Percentiles rank a stretch among this genome's conserved stretches.
Evolutionary conservation across 64 coral and sea anemone species (phyloP).

Genomic region (Catalaphyllia jardinei): DNA sequence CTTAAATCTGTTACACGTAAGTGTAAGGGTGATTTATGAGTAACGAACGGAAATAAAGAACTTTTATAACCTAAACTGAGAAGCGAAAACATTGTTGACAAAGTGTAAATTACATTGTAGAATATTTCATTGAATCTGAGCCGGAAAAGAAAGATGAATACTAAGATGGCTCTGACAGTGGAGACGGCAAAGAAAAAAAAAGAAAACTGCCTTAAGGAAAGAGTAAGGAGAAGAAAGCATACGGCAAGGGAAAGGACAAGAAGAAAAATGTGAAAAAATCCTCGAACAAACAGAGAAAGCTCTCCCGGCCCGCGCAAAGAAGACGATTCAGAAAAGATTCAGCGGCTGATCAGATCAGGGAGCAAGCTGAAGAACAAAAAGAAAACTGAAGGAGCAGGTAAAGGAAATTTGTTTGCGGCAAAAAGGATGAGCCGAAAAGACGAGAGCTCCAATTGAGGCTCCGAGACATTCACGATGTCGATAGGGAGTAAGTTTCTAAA

Average conservation of each 20-base stretch:
- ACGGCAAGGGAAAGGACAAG: conserved; percentile 26
- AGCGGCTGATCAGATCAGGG: conserved; percentile 66
- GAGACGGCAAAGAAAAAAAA: conserved; percentile 21
- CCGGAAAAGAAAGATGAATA: background rate
- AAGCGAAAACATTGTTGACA: too few relatives aligned
- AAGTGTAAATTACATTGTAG: conserved; percentile 1
- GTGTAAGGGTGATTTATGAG: too few relatives aligned
- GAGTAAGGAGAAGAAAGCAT: background rate
- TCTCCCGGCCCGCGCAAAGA: conserved; percentile 1
- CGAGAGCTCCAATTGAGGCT: conserved; percentile 63
- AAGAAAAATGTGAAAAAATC: conserved; percentile 3
- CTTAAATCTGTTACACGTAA: too few relatives aligned
- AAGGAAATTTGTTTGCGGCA: background rate
- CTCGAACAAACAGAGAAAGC: background rate
- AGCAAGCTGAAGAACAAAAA: conserved; percentile 68
- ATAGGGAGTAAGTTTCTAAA: too few relatives aligned
- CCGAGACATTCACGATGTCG: conserved; percentile 41
- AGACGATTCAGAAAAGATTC: conserved; percentile 65
- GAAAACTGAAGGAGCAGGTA: background rate
- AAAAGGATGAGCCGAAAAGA: conserved; percentile 36
- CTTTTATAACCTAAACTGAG: too few relatives aligned
- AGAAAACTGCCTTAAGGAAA: conserved; percentile 30
- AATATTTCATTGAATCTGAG: conserved; percentile 43
- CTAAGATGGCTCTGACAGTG: background rate
- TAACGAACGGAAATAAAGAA: too few relatives aligned